Evolutionary conservation across 2,113 vertebrate species (phyloP).

Genomic region (Rhipidura dahli): DNA sequence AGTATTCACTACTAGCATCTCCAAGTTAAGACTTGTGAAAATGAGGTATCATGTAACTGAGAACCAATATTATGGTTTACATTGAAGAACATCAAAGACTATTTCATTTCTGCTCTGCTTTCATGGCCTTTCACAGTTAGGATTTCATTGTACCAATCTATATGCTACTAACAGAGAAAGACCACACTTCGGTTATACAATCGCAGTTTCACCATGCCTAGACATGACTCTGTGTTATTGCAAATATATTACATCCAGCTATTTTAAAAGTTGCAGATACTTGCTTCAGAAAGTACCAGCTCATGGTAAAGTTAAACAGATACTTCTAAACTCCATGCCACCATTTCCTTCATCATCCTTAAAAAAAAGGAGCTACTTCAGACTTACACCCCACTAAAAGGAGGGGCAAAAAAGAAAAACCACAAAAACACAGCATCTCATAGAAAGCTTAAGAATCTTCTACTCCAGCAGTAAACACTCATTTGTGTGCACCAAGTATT

Average conservation of each 20-base stretch:
- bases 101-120: background rate
- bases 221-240: background rate
- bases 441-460: background rate
- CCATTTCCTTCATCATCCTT: background rate
- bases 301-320: background rate
- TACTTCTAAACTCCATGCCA: background rate
- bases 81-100: background rate
- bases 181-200: background rate
- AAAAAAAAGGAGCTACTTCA: background rate
- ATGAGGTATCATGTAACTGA: background rate
- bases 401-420: background rate
- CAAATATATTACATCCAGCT: background rate
- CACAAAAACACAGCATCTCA: background rate
- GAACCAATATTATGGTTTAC: background rate
- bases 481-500: background rate
- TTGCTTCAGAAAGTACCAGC: background rate
- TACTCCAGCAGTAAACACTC: background rate
- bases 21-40: background rate
- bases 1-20: background rate
- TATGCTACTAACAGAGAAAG: background rate
- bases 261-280: background rate
- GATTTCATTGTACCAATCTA: background rate
- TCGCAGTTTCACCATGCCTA: background rate
- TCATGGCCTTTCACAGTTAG: background rate
- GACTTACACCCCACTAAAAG: background rate